phyloP scores from a whole-genome alignment of 2,113 vertebrate species.

The Lycaon pictus region DNA sequence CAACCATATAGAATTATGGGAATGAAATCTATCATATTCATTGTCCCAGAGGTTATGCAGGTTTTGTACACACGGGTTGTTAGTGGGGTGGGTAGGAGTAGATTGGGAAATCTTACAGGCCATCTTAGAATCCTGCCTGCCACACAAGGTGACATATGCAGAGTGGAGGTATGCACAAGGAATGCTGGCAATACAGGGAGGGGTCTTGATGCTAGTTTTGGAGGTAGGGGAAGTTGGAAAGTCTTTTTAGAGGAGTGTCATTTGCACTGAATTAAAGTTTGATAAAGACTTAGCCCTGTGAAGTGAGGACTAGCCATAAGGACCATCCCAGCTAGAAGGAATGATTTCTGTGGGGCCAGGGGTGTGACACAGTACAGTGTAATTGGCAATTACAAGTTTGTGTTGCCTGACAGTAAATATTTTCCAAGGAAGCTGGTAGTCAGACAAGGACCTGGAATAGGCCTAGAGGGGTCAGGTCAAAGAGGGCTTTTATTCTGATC shows the following conservation, averaged over 20 bases:
- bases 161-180: neutral
- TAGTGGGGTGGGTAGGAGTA: neutral
- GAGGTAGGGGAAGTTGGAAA: neutral
- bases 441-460: neutral
- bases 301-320: neutral
- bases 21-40: neutral
- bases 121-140: neutral
- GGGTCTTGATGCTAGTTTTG: neutral
- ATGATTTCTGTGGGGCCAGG: neutral
- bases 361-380: neutral
- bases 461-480: neutral
- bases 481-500: neutral
- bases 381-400: neutral
- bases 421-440: neutral
- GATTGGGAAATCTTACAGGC: neutral
- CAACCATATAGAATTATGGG: neutral
- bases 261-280: neutral
- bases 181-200: neutral
- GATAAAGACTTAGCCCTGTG: neutral
- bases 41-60: neutral
- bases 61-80: accelerated
- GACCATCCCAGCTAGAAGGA: neutral
- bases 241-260: neutral
- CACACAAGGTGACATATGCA: neutral
- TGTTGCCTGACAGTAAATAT: neutral